phyloP scores from a whole-genome alignment of 2,797 vertebrate species.

The Smutsia temminckii region DNA sequence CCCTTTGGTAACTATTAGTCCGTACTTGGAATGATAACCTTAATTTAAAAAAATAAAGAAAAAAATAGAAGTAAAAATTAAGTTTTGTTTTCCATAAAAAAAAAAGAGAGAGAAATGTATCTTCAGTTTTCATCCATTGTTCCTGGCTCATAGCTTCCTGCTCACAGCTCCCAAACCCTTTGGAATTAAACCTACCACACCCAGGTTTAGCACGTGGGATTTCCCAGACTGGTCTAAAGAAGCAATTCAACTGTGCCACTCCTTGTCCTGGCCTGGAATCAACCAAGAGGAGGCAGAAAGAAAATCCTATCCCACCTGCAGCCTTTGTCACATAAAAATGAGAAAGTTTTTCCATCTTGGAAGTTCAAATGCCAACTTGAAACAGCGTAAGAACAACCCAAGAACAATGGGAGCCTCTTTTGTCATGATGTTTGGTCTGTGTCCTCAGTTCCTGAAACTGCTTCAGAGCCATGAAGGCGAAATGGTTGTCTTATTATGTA shows the following conservation, averaged over 20 bases:
- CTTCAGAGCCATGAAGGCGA: not conserved
- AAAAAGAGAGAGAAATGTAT: too few species aligned
- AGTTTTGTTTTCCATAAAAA: too few species aligned
- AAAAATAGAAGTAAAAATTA: too few species aligned
- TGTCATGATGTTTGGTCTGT: not conserved
- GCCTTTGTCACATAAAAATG: not conserved
- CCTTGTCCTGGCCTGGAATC: not conserved
- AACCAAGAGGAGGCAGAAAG: not conserved
- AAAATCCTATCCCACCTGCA: not conserved
- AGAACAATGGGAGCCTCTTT: not conserved
- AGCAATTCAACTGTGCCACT: not conserved
- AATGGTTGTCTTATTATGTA: not conserved
- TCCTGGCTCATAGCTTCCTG: not conserved
- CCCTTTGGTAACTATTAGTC: too few species aligned
- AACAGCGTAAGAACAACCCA: not conserved
- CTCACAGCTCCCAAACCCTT: not conserved
- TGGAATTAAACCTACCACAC: not conserved
- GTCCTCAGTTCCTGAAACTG: not conserved
- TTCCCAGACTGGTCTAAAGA: not conserved
- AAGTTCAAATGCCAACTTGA: slow-evolving; percentile 17
- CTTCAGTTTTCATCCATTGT: not conserved
- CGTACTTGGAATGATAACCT: too few species aligned
- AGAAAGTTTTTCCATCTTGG: not conserved
- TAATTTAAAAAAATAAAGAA: too few species aligned
- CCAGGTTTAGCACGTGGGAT: not conserved